These are phyloP conservation scores for Drosophila tsacasi DNA, from an alignment of 1,140 invertebrate species.

Conservation along the genomic window DNA sequence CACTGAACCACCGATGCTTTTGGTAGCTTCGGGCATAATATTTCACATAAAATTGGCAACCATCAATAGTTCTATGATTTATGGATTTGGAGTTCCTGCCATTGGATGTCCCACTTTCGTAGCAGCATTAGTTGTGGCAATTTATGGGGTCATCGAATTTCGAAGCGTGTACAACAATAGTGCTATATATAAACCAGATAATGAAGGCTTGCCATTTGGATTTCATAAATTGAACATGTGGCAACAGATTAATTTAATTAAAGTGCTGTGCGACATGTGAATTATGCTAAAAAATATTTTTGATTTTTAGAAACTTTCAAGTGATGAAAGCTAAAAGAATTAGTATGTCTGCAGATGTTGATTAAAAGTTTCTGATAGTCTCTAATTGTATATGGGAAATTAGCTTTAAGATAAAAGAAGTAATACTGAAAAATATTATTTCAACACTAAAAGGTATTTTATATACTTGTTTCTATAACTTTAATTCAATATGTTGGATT, in stretches of 20 bases:
- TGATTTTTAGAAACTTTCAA: neutral
- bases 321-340: neutral
- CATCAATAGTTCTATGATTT: conserved; percentile 13
- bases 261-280: neutral
- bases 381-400: neutral
- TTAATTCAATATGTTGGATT: neutral
- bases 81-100: conserved; percentile 6
- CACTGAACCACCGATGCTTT: conserved; percentile 88
- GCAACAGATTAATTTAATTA: conserved; percentile 28
- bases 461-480: neutral
- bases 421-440: neutral
- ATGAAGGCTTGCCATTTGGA: conserved; percentile 20
- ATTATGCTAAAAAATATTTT: conserved; percentile 5
- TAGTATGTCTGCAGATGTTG: neutral
- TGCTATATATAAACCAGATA: conserved; percentile 20
- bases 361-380: neutral
- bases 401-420: neutral
- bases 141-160: conserved; percentile 38
- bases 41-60: neutral
- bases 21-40: neutral
- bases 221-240: conserved; percentile 40
- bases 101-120: conserved; percentile 29
- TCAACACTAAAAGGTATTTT: neutral
- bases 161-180: conserved; percentile 5
- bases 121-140: neutral